Evolutionary conservation across 1,140 invertebrate species (phyloP).

Genomic region (Lerema accius): DNA sequence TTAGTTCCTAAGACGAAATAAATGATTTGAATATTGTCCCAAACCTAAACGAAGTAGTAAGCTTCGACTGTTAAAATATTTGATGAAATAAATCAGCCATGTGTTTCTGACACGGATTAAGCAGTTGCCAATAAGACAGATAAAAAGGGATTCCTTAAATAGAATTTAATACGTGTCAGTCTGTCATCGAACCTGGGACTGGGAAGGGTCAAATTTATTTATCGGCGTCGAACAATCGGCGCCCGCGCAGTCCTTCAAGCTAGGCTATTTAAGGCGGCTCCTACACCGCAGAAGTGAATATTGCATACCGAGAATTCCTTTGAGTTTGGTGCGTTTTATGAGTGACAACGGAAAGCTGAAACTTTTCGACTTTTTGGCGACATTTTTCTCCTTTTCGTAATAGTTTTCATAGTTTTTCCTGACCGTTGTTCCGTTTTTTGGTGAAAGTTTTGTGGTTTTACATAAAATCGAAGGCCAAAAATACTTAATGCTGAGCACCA

Average conservation of each 20-base stretch:
- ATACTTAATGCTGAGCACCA: too few species aligned
- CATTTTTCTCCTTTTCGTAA: too few species aligned
- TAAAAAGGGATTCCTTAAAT: slow-evolving; percentile 1
- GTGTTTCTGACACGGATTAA: slow-evolving; percentile 1
- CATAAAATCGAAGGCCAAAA: too few species aligned
- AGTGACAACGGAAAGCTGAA: neutral
- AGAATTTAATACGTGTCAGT: slow-evolving; percentile 25
- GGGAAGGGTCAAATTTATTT: slow-evolving; percentile 5
- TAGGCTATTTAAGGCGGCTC: slow-evolving; percentile 64
- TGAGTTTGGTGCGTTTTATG: slow-evolving; percentile 40
- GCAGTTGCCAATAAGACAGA: neutral
- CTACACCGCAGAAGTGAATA: slow-evolving; percentile 72
- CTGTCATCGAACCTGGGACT: neutral
- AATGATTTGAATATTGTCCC: too few species aligned
- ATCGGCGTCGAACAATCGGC: slow-evolving; percentile 23
- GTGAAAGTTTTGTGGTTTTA: too few species aligned
- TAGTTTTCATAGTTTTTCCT: too few species aligned
- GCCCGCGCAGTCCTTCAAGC: slow-evolving; percentile 59
- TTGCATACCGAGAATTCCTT: slow-evolving; percentile 67
- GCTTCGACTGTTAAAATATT: too few species aligned
- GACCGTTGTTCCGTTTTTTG: too few species aligned
- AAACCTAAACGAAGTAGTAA: too few species aligned
- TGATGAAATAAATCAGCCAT: too few species aligned
- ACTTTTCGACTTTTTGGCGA: too few species aligned
- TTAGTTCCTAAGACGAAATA: too few species aligned